Evolutionary conservation across 1,140 invertebrate species (phyloP), one percentile per base, ranked within the genome.

Genomic region (Atta texana): DNA sequence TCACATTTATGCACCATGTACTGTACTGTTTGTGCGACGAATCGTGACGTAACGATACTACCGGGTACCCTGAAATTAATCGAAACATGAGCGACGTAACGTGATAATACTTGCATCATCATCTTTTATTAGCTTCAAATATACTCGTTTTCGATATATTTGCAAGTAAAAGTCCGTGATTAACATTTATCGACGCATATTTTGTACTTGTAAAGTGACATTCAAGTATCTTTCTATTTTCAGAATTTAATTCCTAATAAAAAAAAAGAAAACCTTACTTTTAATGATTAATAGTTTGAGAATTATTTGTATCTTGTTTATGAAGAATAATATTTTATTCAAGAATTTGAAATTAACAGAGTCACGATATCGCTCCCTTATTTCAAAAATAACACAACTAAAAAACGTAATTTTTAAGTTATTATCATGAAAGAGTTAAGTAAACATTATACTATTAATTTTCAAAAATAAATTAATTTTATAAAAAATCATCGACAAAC

Each of bases 1-100:
- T 84, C 53, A 82, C 68, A 75, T 75, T 84, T 75, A 61, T 72
- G 34, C 78, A 44, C 61, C 24, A 61, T 71, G 44, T 21, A 28
- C 8, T n/a, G 63, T 55, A 16, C 34, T 63, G 64, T 80, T 80
- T 80, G 49, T n/a, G 18, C 49, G 28, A 24, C 28, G n/a, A 55
- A 80, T 71, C 28, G 64, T 16, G 34, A 39, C 21, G 7, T 44
- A 24, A 28, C 12, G n/a, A 34, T 16, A 51, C n/a, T 39, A 55
- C 31, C 53, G n/a, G 28, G 1, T 39, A 57, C 6, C 44, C 68
- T 16, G 39, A 39, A 82, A 82, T 72, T 49, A 39, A 31, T 16
- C 21, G 34, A 72, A 44, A 72, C 28, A 49, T 12, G 61, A 8
- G 31, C 14, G 21, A 10, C 16, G 8, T 4, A 63, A 31, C 10